phyloP scores from a whole-genome alignment of 1,140 invertebrate species.

The Eciton burchellii region DNA sequence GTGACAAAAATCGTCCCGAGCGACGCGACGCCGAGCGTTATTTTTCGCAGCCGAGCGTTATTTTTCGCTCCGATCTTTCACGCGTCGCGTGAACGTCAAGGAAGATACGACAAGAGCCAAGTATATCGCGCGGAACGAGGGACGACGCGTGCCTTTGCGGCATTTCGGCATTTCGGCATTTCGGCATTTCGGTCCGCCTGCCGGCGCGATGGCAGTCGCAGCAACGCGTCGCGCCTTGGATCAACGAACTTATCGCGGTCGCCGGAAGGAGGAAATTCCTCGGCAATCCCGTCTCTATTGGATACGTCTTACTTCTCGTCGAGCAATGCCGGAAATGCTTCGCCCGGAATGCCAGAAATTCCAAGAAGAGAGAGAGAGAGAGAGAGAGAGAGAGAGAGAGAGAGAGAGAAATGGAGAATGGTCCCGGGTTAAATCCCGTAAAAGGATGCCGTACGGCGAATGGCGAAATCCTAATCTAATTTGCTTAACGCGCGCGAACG shows the following conservation, averaged over 20 bases:
- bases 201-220: no score
- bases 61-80: no score
- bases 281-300: constrained; percentile 48
- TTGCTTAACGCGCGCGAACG: neutral
- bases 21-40: no score
- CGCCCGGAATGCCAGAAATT: constrained; percentile 36
- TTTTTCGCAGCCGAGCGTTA: no score
- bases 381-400: constrained; percentile 49
- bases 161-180: no score
- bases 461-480: neutral
- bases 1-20: no score
- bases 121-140: neutral
- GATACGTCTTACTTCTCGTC: constrained; percentile 60
- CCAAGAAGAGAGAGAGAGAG: constrained; percentile 53
- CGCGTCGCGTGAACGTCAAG: neutral
- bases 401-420: constrained; percentile 43
- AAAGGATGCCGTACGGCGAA: neutral
- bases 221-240: constrained; percentile 26
- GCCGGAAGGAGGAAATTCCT: constrained; percentile 53
- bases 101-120: neutral
- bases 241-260: constrained; percentile 55
- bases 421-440: neutral
- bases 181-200: neutral
- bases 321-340: constrained; percentile 55
- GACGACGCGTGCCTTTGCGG: neutral